These are phyloP conservation scores for Recurvirostra avosetta DNA, from an alignment of 2,113 vertebrate genomes.

Conservation along the genomic window DNA sequence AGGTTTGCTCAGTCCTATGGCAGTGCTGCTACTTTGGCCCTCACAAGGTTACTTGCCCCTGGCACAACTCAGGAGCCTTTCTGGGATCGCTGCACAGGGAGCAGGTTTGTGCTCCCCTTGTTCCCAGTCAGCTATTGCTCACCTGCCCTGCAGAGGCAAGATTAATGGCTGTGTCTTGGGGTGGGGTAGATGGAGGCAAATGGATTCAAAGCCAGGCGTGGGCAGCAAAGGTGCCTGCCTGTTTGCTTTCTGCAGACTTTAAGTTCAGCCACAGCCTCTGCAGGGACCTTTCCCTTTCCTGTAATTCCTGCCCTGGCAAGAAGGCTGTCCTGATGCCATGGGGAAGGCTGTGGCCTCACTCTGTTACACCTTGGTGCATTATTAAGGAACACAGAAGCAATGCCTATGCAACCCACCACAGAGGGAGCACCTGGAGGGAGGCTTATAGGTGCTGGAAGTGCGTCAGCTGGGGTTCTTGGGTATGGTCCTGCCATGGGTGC, in stretches of 20 bases:
- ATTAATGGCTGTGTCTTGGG: background rate
- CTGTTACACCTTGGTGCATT: fast-evolving
- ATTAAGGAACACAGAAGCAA: background rate
- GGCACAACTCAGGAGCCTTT: background rate
- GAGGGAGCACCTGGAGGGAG: background rate
- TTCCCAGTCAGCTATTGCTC: background rate
- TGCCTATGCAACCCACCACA: background rate
- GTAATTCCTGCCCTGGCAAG: background rate
- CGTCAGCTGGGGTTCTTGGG: background rate
- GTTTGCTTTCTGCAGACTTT: background rate
- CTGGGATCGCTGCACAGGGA: background rate
- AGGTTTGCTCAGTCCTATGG: background rate
- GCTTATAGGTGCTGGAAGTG: background rate
- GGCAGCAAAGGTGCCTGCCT: background rate
- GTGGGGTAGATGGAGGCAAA: background rate
- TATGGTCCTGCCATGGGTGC: background rate
- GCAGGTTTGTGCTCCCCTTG: fast-evolving
- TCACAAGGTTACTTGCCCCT: fast-evolving
- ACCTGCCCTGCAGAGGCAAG: fast-evolving
- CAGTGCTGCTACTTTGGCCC: background rate
- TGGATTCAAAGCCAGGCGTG: background rate
- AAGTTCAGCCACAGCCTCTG: background rate
- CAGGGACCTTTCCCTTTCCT: background rate
- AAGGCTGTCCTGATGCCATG: background rate
- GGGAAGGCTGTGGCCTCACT: background rate